These are phyloP conservation scores for Chloropsis hardwickii DNA, from an alignment of 2,113 vertebrate species.

Conservation along the genomic window DNA sequence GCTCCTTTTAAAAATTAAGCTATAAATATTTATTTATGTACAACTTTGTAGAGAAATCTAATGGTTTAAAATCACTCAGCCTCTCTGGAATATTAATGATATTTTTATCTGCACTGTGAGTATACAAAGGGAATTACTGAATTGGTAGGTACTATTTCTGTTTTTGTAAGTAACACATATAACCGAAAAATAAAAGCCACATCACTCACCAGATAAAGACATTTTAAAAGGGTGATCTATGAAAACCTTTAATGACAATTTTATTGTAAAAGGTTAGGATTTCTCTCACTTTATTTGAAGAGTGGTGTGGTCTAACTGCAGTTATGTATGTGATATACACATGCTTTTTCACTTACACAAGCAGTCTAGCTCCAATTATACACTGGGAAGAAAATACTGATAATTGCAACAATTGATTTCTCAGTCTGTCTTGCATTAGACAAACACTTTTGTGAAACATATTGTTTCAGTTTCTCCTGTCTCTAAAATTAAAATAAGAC, in stretches of 20 bases:
- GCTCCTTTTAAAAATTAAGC: background rate
- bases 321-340: background rate
- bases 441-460: background rate
- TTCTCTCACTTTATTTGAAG: background rate
- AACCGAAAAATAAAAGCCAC: background rate
- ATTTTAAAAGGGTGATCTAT: background rate
- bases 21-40: background rate
- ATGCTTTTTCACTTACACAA: background rate
- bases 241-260: background rate
- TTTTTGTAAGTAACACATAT: background rate
- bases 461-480: background rate
- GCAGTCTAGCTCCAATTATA: background rate
- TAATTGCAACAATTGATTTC: background rate
- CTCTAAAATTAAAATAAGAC: background rate
- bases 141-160: background rate
- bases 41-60: background rate
- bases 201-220: background rate
- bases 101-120: background rate
- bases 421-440: background rate
- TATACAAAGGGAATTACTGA: background rate
- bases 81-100: background rate
- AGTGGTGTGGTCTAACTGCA: background rate
- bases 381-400: background rate
- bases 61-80: background rate
- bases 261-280: background rate